Base-by-base conservation (phyloP, 2,888 invertebrate species). In the Apamea anceps region DNA sequence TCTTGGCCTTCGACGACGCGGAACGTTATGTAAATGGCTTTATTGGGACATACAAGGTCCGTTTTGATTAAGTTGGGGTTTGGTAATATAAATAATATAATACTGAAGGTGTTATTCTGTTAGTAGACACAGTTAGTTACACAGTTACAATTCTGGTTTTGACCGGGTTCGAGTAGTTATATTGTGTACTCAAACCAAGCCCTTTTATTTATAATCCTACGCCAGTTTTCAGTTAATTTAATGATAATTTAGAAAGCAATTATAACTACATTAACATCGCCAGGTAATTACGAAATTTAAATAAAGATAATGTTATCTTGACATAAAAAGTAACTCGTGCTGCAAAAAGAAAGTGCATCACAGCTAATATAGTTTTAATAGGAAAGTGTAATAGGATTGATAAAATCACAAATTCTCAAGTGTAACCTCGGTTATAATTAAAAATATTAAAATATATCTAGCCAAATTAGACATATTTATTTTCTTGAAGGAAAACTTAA, bases 11-110 rank as follows among this genome's bases (percentile, higher is more conserved):
- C 75, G 70, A 37, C 72, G 70, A 63, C 12, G 72, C 72, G 80
- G 78, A 81, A 85, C 82, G 78, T 76, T 82, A 87, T 89, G 78
- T 67, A 79, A 82, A 86, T 81, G 28, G 13, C 48, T 70, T 72
- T 73, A 79, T 79, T 80, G 62, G 45, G 60, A 73, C 51, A 66
- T 83, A 54, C 72, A 75, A 82, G 72, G 72, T 66, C 63, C 66
- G 77, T 81, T 83, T 81, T 25, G 51, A 73, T 77, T 75, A 70
- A 66, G 77, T 77, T 65, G 74, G 68, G 37, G 66, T 75, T 67
- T n/a, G 32, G 0, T 68, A 42, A 48, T 77, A 21, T 51, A 28
- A 60, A 72, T 78, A 54, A 21, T n/a, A 32, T 78, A 54, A 28
- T n/a, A 42, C 37, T 65, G 60, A 62, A 73, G 65, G 54, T 62